These are phyloP conservation scores for Agrochola circellaris DNA, from an alignment of 2,888 invertebrate species.

Conservation along the genomic window DNA sequence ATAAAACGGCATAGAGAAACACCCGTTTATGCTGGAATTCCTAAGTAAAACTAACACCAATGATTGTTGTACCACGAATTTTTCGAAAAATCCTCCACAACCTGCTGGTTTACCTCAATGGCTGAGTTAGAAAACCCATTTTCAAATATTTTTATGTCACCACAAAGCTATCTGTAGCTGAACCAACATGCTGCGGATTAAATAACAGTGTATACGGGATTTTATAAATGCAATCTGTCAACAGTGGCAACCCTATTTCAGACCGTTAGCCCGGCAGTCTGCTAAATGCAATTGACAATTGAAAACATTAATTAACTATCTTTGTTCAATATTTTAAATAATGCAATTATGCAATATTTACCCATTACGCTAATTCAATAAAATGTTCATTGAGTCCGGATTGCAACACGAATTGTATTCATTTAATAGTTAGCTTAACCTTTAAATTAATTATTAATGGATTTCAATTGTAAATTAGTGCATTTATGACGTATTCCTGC, in stretches of 20 bases:
- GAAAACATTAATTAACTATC: slow-evolving; percentile 69
- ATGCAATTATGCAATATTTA: slow-evolving; percentile 54
- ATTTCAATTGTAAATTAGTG: slow-evolving; percentile 35
- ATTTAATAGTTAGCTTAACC: slow-evolving; percentile 38
- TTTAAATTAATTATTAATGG: slow-evolving; percentile 49
- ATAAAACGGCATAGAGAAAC: neutral
- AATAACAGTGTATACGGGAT: slow-evolving; percentile 15
- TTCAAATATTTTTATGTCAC: slow-evolving; percentile 21
- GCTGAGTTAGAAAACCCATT: slow-evolving; percentile 20
- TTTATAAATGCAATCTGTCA: slow-evolving; percentile 40
- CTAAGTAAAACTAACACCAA: slow-evolving; percentile 12
- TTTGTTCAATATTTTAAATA: slow-evolving; percentile 52
- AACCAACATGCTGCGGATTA: slow-evolving; percentile 22
- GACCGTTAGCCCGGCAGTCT: slow-evolving; percentile 68
- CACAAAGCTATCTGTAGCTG: slow-evolving; percentile 5
- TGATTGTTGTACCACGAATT: neutral
- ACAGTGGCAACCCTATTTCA: slow-evolving; percentile 39
- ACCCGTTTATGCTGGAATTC: neutral
- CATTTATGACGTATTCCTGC: slow-evolving; percentile 29
- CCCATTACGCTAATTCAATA: slow-evolving; percentile 50
- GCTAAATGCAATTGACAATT: slow-evolving; percentile 69
- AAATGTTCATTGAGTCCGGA: slow-evolving; percentile 33
- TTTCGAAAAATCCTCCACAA: neutral
- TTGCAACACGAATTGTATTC: slow-evolving; percentile 41
- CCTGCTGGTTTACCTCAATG: slow-evolving; percentile 7